These are phyloP conservation scores for Eueremaeus valkanovi DNA, from an alignment of 2,888 invertebrate species.

Conservation along the genomic window DNA sequence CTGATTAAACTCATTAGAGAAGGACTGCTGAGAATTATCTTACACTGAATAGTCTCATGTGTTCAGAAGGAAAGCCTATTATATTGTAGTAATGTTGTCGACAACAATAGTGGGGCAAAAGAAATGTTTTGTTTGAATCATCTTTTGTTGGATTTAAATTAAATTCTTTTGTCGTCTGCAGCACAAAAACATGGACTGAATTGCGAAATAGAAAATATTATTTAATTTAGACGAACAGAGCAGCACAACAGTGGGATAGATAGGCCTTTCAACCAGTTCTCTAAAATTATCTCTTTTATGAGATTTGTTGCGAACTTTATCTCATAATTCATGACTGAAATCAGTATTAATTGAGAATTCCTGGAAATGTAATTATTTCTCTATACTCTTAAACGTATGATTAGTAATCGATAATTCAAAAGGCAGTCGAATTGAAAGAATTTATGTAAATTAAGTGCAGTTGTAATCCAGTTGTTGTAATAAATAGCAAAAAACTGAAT, in stretches of 20 bases:
- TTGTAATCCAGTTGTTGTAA: not conserved
- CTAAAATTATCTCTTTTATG: not conserved
- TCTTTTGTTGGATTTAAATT: too few species aligned
- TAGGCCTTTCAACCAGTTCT: not conserved
- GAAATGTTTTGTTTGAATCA: too few species aligned
- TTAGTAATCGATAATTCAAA: not conserved
- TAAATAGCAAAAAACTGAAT: slow-evolving; percentile 31
- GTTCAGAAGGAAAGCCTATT: too few species aligned
- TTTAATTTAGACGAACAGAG: not conserved
- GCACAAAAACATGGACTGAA: too few species aligned
- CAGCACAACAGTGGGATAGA: not conserved
- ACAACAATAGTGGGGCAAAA: too few species aligned
- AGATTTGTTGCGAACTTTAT: not conserved
- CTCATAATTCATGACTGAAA: slow-evolving; percentile 17
- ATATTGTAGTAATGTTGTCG: too few species aligned
- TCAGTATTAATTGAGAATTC: not conserved
- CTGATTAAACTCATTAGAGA: not conserved
- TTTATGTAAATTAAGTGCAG: slow-evolving; percentile 23
- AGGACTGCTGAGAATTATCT: not conserved
- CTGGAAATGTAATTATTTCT: not conserved
- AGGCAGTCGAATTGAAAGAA: not conserved
- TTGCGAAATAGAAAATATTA: not conserved
- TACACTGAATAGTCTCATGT: too few species aligned
- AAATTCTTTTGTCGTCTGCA: too few species aligned
- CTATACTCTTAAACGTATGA: not conserved